These are phyloP conservation scores for Cephalopterus ornatus DNA, from an alignment of 2,113 vertebrate species.

Conservation along the genomic window DNA sequence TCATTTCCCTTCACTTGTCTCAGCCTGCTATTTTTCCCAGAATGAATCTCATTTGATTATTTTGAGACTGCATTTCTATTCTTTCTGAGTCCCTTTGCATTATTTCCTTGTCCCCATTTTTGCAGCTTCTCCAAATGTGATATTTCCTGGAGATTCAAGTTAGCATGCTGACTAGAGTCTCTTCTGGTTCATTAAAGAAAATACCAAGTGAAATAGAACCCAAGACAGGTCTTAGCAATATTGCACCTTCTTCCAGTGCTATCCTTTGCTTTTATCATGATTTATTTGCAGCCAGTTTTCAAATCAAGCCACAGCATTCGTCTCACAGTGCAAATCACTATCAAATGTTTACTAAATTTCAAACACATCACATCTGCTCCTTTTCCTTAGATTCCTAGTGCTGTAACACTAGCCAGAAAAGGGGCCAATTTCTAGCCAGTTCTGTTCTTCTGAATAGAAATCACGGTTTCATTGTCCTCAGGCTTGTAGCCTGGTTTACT, in stretches of 20 bases:
- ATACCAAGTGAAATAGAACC: conserved; percentile 10
- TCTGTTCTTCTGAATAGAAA: conserved; percentile 43
- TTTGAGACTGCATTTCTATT: conserved; percentile 47
- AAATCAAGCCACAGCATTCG: neutral
- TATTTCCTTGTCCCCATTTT: conserved; percentile 13
- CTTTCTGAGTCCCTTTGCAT: neutral
- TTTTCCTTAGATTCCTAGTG: neutral
- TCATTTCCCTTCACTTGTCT: conserved; percentile 42
- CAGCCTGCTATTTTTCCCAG: neutral
- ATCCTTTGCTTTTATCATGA: conserved; percentile 3
- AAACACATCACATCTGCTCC: conserved; percentile 35
- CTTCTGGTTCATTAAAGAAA: conserved; percentile 35
- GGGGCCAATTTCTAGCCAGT: conserved; percentile 31
- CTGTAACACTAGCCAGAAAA: conserved; percentile 25
- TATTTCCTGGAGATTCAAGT: conserved; percentile 16
- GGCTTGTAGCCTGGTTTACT: conserved; percentile 39
- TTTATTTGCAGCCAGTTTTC: conserved; percentile 40
- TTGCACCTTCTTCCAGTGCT: conserved; percentile 1
- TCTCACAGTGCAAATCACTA: conserved; percentile 39
- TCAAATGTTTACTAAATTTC: conserved; percentile 56
- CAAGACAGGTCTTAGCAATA: neutral
- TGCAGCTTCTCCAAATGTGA: neutral
- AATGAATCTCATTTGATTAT: conserved; percentile 29
- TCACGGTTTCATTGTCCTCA: conserved; percentile 38
- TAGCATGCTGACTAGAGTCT: neutral